Conservation (phyloP, 2,113 vertebrate genomes). For the Ascaphus truei region DNA sequence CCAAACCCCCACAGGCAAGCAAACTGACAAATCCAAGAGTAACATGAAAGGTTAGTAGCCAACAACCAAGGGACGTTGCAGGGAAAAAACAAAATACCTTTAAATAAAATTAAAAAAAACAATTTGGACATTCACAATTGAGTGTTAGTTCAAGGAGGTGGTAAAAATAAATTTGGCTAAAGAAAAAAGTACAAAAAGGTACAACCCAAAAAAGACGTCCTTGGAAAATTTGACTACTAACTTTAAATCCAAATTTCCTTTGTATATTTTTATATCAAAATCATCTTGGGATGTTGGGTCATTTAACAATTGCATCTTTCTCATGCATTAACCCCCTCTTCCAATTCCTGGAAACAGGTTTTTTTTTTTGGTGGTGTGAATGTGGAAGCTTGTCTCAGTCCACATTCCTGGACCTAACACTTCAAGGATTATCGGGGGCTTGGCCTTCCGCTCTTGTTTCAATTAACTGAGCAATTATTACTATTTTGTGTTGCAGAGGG, state of each 20-base stretch:
- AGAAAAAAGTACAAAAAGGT: slow-evolving; percentile 58
- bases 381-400: slow-evolving; percentile 58
- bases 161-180: slow-evolving; percentile 82
- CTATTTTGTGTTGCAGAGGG: slow-evolving; percentile 34
- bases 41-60: slow-evolving; percentile 99
- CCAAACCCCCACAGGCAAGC: slow-evolving; percentile 99
- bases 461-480: slow-evolving; percentile 42
- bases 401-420: slow-evolving; percentile 84
- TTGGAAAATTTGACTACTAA: slow-evolving; percentile 99
- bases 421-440: slow-evolving; percentile 56
- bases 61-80: slow-evolving; percentile 98
- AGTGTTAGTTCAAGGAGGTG: slow-evolving; percentile 83
- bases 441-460: slow-evolving; percentile 45
- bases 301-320: slow-evolving; percentile 78
- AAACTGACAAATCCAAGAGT: slow-evolving; percentile 99
- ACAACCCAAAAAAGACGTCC: slow-evolving; percentile 90
- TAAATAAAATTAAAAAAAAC: slow-evolving; percentile 28
- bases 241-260: slow-evolving; percentile 90
- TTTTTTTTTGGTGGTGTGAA: slow-evolving; percentile 74
- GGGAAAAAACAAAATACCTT: slow-evolving; percentile 56
- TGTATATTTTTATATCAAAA: slow-evolving; percentile 67
- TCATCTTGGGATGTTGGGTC: slow-evolving; percentile 80
- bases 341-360: slow-evolving; percentile 64
- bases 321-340: slow-evolving; percentile 77
- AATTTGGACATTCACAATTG: slow-evolving; percentile 36